Evolutionary conservation across 1,140 invertebrate species (phyloP).

Genomic region (Drosophila santomea): DNA sequence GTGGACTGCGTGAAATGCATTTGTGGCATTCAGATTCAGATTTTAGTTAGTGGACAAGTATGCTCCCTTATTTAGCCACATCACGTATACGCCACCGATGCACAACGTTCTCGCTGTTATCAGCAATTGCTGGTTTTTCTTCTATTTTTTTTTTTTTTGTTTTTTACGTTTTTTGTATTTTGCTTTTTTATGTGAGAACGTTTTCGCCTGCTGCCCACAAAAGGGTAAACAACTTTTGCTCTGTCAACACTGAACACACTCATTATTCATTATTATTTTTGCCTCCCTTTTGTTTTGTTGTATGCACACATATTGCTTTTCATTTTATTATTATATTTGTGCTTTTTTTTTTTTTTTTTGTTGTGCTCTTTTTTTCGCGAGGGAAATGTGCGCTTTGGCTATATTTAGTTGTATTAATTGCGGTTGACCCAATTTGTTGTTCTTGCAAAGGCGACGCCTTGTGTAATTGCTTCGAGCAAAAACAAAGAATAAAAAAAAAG

Average conservation of each 20-base stretch:
- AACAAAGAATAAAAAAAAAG: conserved; percentile 15
- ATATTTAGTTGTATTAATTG: conserved; percentile 76
- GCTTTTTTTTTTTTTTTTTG: not conserved
- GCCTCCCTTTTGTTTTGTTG: conserved; percentile 7
- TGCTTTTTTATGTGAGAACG: conserved; percentile 7
- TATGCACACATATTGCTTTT: conserved; percentile 13
- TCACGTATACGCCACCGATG: conserved; percentile 40
- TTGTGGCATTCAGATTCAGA: not conserved
- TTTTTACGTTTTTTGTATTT: conserved; percentile 1
- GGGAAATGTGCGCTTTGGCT: conserved; percentile 56
- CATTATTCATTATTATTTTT: conserved; percentile 37
- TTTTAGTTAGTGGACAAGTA: not conserved
- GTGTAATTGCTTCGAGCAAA: conserved; percentile 62
- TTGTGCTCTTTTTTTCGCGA: not conserved
- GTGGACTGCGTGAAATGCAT: not conserved
- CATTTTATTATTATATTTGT: not conserved
- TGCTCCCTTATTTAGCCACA: conserved; percentile 25
- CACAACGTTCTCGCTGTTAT: conserved; percentile 20
- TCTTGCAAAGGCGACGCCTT: conserved; percentile 42
- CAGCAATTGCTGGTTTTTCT: conserved; percentile 14
- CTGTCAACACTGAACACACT: conserved; percentile 28
- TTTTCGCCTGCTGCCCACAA: conserved; percentile 16
- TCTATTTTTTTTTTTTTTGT: not conserved
- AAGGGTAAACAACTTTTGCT: conserved; percentile 35
- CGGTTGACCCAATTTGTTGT: conserved; percentile 71